phyloP scores from a whole-genome alignment of 2,113 vertebrate genomes.

The Gnathonemus echidnorhynchus region DNA sequence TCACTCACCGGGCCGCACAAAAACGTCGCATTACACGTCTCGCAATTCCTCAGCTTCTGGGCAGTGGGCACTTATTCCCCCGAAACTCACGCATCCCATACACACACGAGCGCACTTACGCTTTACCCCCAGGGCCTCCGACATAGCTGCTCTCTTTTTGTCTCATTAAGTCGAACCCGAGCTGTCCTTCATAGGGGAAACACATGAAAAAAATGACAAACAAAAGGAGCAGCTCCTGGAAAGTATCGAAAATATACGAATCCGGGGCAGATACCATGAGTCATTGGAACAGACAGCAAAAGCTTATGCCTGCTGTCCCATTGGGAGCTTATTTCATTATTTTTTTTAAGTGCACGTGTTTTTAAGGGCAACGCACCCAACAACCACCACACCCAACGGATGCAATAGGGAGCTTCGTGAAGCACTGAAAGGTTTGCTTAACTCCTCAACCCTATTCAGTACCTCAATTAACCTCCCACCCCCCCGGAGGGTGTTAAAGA shows the following conservation, averaged over 20 bases:
- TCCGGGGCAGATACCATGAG: background rate
- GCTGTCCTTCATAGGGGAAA: background rate
- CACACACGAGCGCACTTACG: background rate
- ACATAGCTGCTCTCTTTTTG: background rate
- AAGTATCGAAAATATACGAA: background rate
- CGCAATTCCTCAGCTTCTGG: background rate
- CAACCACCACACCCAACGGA: background rate
- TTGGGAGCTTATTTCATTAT: background rate
- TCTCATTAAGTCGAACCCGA: background rate
- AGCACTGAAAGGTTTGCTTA: background rate
- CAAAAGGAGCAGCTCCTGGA: background rate
- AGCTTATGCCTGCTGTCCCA: background rate
- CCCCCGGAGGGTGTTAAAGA: background rate
- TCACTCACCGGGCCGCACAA: background rate
- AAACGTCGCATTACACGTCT: background rate
- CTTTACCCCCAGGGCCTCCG: background rate
- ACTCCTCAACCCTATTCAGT: background rate
- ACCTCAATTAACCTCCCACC: background rate
- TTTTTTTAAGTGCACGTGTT: background rate
- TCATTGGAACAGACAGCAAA: background rate
- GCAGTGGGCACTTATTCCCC: background rate
- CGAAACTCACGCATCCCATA: background rate
- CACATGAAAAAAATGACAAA: background rate
- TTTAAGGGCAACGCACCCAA: background rate
- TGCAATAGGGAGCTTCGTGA: background rate